A percentile compares a stretch with the other conserved stretches of the same genome.
phyloP scores from a whole-genome alignment of 2,113 vertebrate genomes.

The Campylomormyrus tamandua region DNA sequence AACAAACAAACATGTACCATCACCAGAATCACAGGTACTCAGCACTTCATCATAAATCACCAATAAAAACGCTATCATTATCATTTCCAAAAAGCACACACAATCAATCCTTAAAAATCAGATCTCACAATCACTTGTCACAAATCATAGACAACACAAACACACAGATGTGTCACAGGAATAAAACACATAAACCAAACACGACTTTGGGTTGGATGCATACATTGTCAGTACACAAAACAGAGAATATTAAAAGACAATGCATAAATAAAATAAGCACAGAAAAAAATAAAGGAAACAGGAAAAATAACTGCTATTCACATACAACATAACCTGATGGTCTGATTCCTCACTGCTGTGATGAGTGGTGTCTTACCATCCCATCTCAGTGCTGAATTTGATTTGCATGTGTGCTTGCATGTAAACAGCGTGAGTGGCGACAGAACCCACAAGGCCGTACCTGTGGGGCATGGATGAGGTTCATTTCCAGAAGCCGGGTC shows the following conservation, averaged over 20 bases:
- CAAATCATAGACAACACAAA: not conserved
- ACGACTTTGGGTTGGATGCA: not conserved
- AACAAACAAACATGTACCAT: not conserved
- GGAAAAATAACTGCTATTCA: not conserved
- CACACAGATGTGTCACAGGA: not conserved
- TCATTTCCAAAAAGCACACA: not conserved
- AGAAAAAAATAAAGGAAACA: not conserved
- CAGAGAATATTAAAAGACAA: not conserved
- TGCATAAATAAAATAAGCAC: not conserved
- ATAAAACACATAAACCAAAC: not conserved
- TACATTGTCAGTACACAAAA: not conserved
- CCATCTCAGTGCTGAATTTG: not conserved
- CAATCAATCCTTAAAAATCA: not conserved
- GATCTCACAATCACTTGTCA: not conserved
- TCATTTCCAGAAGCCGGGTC: constrained; percentile 87
- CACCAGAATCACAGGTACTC: not conserved
- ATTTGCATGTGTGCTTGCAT: not conserved
- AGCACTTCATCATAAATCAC: not conserved
- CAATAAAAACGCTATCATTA: not conserved
- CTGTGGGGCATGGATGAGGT: constrained; percentile 86
- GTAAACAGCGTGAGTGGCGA: not conserved
- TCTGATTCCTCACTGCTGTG: not conserved
- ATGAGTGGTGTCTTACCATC: not conserved
- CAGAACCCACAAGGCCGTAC: constrained; percentile 37
- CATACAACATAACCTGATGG: not conserved